Base-by-base conservation (phyloP, 2,113 vertebrate genomes). In the Brienomyrus brachyistius region DNA sequence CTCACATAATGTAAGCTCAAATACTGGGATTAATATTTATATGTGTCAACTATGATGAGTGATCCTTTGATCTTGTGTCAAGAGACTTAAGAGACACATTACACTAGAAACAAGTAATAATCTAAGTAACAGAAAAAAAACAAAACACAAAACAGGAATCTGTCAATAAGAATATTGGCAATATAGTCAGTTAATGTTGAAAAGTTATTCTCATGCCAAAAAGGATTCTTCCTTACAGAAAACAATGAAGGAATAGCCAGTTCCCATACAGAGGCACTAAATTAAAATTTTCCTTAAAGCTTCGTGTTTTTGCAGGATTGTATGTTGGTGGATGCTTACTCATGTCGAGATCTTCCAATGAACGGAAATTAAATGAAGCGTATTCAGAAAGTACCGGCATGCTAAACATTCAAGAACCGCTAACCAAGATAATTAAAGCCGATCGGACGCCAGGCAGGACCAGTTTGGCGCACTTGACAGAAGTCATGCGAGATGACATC, bases 401-500 rank as follows among this genome's bases (percentile, higher is more conserved):
- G 35, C 74, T 77, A 77, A 80, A 77, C 70, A 77, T 77, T 77
- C 70, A 48, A 47, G 80, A 83, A 47, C 82, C 23, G 45, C 47
- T n/a, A 84, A 84, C 82, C 82, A 84, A 45, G n/a, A 80, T 43
- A 43, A 43, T 80, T 43, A 43, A 80, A 80, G 74, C 74, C 31
- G 15, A 59, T 50, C 47, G 6, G 17, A 23, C 48, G 8, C 19
- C 48, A 2, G 74, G 35, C 74, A 48, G 51, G n/a, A 21, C 56
- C 8, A 27, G 17, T 21, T 54, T 27, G 54, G 31, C n/a, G 21
- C 54, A 83, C 40, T 84, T 82, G 90, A 43, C 87, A 40, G 54
- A n/a, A 31, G 77, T 88, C 89, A 90, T 47, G 54, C 4, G n/a
- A 40, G 77, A 77, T 90, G 90, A 90, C 87, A 90, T 88, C 56